Evolutionary conservation across 30 jellyfish, hydroid and myxozoan genomes (phyloP).

Genomic region (Turritopsis rubra): DNA sequence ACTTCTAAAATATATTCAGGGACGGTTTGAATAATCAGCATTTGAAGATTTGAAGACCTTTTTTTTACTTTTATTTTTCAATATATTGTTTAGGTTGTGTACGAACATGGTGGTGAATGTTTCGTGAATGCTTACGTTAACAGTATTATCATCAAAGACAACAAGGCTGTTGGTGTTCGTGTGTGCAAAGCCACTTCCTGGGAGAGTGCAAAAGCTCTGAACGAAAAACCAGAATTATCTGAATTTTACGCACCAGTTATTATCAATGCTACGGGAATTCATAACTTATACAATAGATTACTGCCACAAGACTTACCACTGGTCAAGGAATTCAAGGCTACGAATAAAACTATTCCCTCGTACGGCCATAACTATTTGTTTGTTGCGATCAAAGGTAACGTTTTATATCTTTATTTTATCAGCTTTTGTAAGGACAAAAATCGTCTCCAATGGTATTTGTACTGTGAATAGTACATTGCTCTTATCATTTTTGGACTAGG

Average conservation of each 20-base stretch:
- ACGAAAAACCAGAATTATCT: slow-evolving; percentile 58
- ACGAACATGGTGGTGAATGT: slow-evolving; percentile 84
- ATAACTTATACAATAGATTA: slow-evolving; percentile 53
- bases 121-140: slow-evolving; percentile 79
- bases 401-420: too few relatives aligned
- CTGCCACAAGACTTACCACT: slow-evolving; percentile 56
- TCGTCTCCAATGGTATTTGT: too few relatives aligned
- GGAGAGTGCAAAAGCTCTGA: slow-evolving; percentile 53
- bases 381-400: slow-evolving; percentile 71
- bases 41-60: too few relatives aligned
- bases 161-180: slow-evolving; percentile 79
- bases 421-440: too few relatives aligned
- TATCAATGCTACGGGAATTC: slow-evolving; percentile 86
- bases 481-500: too few relatives aligned
- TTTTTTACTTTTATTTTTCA: too few relatives aligned
- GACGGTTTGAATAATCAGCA: too few relatives aligned
- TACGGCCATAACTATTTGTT: slow-evolving; percentile 80
- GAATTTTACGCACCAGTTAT: slow-evolving; percentile 72
- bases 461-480: too few relatives aligned
- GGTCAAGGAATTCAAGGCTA: slow-evolving; percentile 65
- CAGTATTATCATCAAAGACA: slow-evolving; percentile 47
- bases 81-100: slow-evolving; percentile 47
- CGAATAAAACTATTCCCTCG: slow-evolving; percentile 68
- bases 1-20: too few relatives aligned
- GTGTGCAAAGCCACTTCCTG: slow-evolving; percentile 81